These are phyloP conservation scores for Eulemur macaco DNA, from an alignment of 2,113 vertebrate species.

Conservation along the genomic window DNA sequence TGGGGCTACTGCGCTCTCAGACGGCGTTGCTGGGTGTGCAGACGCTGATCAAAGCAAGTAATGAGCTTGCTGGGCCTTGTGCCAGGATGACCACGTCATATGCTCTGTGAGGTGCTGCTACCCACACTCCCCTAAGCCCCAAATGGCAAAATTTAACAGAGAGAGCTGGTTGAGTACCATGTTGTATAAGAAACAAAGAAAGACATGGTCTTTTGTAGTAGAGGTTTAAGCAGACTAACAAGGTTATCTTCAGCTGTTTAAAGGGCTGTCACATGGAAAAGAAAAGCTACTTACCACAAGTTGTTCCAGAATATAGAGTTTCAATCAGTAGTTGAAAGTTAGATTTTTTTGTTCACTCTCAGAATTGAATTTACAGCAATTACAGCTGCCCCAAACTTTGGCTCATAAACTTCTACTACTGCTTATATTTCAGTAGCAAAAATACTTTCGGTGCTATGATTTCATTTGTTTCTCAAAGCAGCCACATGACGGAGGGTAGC, in stretches of 20 bases:
- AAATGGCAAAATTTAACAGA: not conserved
- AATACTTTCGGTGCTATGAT: not conserved
- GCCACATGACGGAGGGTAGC: rapidly evolving
- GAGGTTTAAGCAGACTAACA: too few species aligned
- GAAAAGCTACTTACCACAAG: not conserved
- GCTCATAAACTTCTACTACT: not conserved
- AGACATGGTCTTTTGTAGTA: not conserved
- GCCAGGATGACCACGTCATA: rapidly evolving
- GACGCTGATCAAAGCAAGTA: not conserved
- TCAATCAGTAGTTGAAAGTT: not conserved
- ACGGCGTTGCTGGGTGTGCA: not conserved
- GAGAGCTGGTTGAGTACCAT: not conserved
- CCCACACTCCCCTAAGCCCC: too few species aligned
- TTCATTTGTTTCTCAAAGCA: not conserved
- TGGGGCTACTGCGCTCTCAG: too few species aligned
- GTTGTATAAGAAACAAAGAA: not conserved
- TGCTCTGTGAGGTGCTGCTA: too few species aligned
- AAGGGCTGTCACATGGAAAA: not conserved
- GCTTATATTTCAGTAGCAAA: not conserved
- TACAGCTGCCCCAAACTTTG: not conserved
- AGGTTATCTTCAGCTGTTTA: not conserved
- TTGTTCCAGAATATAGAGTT: not conserved
- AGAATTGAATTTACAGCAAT: not conserved
- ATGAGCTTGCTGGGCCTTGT: not conserved
- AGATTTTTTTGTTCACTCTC: not conserved